Conservation (phyloP, 1,140 invertebrate species). For the Stegodyphus mimosarum region DNA sequence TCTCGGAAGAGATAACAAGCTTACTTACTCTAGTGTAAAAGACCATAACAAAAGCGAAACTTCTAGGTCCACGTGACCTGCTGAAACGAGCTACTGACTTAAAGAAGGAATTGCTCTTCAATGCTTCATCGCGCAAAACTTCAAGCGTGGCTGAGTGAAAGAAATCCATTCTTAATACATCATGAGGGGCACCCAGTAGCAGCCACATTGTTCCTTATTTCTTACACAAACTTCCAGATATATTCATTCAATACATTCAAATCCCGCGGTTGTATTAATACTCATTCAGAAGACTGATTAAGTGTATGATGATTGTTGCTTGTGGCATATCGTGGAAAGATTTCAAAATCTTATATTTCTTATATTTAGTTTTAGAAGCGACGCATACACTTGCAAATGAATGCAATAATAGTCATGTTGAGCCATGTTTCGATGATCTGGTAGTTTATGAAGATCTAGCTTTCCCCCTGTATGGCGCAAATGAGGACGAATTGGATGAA, state of each 20-base stretch:
- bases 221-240: neutral
- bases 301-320: neutral
- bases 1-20: no score
- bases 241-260: neutral
- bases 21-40: no score
- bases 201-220: neutral
- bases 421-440: slow-evolving; percentile 1
- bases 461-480: slow-evolving; percentile 25
- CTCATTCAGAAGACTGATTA: no score
- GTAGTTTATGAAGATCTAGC: slow-evolving; percentile 32
- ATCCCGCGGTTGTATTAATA: no score
- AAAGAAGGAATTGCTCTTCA: slow-evolving; percentile 7
- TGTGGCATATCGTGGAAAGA: neutral
- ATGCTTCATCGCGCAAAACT: slow-evolving; percentile 12
- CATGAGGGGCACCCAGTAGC: neutral
- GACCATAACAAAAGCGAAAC: neutral
- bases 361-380: slow-evolving; percentile 2
- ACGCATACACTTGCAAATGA: neutral
- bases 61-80: neutral
- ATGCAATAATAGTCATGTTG: neutral
- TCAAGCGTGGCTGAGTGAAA: slow-evolving; percentile 1
- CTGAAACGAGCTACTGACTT: neutral
- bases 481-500: slow-evolving; percentile 22
- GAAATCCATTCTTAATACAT: neutral
- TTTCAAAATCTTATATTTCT: neutral